Evolutionary conservation across 2,113 vertebrate genomes (phyloP).

Genomic region (Mesitornis unicolor): DNA sequence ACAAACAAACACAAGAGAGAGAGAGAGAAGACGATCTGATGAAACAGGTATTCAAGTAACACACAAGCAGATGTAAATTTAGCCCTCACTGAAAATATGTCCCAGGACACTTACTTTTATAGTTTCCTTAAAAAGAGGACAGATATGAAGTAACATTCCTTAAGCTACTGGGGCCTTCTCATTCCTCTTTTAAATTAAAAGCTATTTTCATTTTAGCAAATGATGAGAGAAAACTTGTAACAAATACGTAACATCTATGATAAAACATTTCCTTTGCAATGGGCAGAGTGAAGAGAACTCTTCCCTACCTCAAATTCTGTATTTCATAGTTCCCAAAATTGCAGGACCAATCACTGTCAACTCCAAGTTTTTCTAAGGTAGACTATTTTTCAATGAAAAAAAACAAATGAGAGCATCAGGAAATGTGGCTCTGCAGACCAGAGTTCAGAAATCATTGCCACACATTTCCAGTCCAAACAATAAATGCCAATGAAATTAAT

Average conservation of each 20-base stretch:
- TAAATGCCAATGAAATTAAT: not conserved
- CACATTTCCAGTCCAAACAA: not conserved
- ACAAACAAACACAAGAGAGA: not conserved
- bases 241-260: not conserved
- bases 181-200: not conserved
- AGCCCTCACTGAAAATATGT: not conserved
- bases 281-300: not conserved
- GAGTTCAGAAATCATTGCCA: not conserved
- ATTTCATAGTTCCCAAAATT: not conserved
- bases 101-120: not conserved
- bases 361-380: not conserved
- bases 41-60: not conserved
- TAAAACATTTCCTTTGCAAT: not conserved
- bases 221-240: not conserved
- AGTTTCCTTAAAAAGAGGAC: not conserved
- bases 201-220: not conserved
- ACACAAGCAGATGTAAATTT: not conserved
- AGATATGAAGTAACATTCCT: not conserved
- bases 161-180: not conserved
- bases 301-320: not conserved
- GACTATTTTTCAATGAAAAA: not conserved
- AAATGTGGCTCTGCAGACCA: not conserved
- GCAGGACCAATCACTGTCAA: not conserved
- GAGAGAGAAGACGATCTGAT: rapidly evolving
- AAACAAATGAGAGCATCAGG: not conserved